Conservation (phyloP, 2,797 vertebrate species). For the Pterois miles region DNA sequence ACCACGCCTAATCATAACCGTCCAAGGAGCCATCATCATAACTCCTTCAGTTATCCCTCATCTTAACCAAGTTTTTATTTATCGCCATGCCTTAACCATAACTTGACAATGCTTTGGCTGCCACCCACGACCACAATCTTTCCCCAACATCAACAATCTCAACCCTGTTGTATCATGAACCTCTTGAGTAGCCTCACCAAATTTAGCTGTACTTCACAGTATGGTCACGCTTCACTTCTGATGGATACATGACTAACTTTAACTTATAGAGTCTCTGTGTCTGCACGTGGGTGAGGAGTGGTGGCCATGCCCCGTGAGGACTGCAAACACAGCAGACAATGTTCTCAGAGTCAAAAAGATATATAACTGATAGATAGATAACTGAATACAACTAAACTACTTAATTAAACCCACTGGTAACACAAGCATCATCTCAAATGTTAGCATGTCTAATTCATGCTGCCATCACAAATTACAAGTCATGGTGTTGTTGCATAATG, state of each 20-base stretch:
- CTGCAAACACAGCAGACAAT: not conserved
- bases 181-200: not conserved
- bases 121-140: not conserved
- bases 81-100: not conserved
- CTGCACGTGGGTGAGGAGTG: not conserved
- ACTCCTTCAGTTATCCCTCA: not conserved
- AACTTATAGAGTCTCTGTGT: not conserved
- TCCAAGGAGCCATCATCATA: not conserved
- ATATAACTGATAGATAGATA: too few species aligned
- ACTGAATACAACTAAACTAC: not conserved
- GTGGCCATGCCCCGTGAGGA: not conserved
- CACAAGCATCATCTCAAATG: not conserved
- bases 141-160: conserved; percentile 4
- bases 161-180: not conserved
- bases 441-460: not conserved
- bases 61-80: not conserved
- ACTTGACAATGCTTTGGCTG: not conserved
- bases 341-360: not conserved
- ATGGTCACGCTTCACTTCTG: not conserved
- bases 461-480: not conserved
- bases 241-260: not conserved
- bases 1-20: not conserved
- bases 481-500: conserved; percentile 1
- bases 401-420: not conserved
- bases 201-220: not conserved